Percentiles rank a stretch among this genome's conserved stretches.
phyloP scores from a whole-genome alignment of 2,888 invertebrate genomes.

The Lumbricus terrestris region DNA sequence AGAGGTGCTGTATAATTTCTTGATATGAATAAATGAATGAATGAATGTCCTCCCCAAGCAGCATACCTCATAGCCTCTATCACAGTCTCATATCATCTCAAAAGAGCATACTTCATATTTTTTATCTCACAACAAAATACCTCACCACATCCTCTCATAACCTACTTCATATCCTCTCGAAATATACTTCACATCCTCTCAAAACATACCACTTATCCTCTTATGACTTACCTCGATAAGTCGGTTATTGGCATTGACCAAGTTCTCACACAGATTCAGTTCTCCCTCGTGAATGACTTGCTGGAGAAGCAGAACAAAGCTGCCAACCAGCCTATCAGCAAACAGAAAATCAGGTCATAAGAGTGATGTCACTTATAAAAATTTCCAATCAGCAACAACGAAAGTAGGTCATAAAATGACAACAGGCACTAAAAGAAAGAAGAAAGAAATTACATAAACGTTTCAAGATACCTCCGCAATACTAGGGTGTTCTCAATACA shows the following conservation, averaged over 20 bases:
- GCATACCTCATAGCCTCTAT: slow-evolving; percentile 65
- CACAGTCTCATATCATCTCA: too few relatives aligned
- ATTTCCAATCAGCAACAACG: slow-evolving; percentile 13
- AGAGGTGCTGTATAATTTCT: too few relatives aligned
- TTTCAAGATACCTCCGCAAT: too few relatives aligned
- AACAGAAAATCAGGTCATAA: background rate
- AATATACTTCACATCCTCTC: background rate
- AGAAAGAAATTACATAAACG: too few relatives aligned
- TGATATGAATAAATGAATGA: too few relatives aligned
- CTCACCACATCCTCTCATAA: background rate
- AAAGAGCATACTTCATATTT: too few relatives aligned
- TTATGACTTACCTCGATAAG: slow-evolving; percentile 70
- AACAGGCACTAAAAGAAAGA: slow-evolving; percentile 49
- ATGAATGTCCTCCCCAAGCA: background rate
- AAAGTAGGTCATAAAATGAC: background rate
- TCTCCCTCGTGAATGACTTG: slow-evolving; percentile 68
- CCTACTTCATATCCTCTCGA: background rate
- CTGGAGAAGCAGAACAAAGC: slow-evolving; percentile 66
- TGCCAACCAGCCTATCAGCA: slow-evolving; percentile 31
- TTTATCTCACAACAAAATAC: too few relatives aligned
- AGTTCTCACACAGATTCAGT: slow-evolving; percentile 69
- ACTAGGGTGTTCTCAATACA: too few relatives aligned
- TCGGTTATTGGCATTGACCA: slow-evolving; percentile 72
- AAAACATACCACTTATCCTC: background rate
- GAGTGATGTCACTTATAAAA: slow-evolving; percentile 55